These are phyloP conservation scores for Temnopleurus reevesii DNA, from an alignment of 53 echinoderm and acorn worm genomes.

Conservation along the genomic window DNA sequence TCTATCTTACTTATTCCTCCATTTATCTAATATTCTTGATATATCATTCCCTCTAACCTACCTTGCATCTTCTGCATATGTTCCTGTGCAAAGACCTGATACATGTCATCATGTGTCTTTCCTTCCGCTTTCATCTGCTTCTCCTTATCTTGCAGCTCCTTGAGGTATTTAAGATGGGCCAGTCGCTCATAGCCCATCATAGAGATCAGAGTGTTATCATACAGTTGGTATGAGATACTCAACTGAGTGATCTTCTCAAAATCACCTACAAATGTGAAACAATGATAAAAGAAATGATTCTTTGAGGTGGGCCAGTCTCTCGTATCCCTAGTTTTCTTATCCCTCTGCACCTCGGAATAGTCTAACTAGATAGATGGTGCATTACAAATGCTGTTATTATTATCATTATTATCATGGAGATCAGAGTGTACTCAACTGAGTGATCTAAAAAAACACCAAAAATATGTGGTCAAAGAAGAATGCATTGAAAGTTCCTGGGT, in stretches of 20 bases:
- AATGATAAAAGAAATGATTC: background rate
- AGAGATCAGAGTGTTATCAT: conserved; percentile 70
- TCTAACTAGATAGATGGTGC: too few relatives aligned
- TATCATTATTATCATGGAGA: too few relatives aligned
- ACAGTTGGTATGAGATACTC: conserved; percentile 74
- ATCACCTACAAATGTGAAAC: background rate
- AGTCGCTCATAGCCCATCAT: conserved; percentile 84
- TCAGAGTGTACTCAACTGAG: too few relatives aligned
- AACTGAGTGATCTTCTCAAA: conserved; percentile 75
- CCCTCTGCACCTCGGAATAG: too few relatives aligned
- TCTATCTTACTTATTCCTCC: too few relatives aligned
- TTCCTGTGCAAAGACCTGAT: conserved; percentile 67
- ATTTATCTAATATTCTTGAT: too few relatives aligned
- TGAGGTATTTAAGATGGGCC: conserved; percentile 70
- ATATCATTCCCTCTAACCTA: conserved; percentile 3
- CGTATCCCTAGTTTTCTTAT: too few relatives aligned
- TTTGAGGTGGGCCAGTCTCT: too few relatives aligned
- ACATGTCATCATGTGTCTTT: conserved; percentile 79
- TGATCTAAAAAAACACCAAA: too few relatives aligned
- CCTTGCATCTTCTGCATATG: conserved; percentile 76
- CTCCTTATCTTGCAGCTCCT: conserved; percentile 70
- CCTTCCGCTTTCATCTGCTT: conserved; percentile 73
- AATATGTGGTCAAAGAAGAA: too few relatives aligned
- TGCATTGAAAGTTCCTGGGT: too few relatives aligned
- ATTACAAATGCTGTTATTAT: too few relatives aligned